Percentiles rank a stretch among this genome's conserved stretches.
Conservation (phyloP, 2,888 invertebrate species). For the Agelastica alni region DNA sequence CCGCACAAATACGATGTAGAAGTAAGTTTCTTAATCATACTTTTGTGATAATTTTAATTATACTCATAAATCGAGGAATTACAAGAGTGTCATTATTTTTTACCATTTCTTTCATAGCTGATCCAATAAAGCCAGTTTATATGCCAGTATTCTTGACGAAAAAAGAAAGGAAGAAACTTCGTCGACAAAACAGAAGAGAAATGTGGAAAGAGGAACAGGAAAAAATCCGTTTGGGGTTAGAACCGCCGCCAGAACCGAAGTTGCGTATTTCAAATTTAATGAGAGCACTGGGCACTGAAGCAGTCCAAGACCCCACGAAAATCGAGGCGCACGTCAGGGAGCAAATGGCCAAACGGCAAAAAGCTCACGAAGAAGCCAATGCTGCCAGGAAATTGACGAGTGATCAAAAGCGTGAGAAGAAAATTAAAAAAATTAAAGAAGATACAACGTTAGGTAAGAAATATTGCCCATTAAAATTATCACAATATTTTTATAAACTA, state of each 20-base stretch:
- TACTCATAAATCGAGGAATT: neutral
- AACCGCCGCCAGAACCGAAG: slow-evolving; percentile 96
- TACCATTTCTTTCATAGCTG: too few species aligned
- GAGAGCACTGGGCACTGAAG: slow-evolving; percentile 96
- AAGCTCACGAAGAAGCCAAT: slow-evolving; percentile 93
- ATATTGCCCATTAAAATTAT: too few species aligned
- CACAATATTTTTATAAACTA: too few species aligned
- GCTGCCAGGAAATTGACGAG: slow-evolving; percentile 90
- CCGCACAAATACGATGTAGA: slow-evolving; percentile 92
- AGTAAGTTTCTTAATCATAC: slow-evolving; percentile 72
- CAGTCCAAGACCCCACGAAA: slow-evolving; percentile 98
- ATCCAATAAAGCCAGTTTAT: slow-evolving; percentile 79
- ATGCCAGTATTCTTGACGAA: slow-evolving; percentile 95
- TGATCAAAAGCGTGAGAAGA: slow-evolving; percentile 94
- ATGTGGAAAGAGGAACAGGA: slow-evolving; percentile 99
- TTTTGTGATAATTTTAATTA: slow-evolving; percentile 7
- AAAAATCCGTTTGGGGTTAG: slow-evolving; percentile 92
- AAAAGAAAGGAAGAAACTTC: slow-evolving; percentile 93
- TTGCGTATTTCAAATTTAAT: slow-evolving; percentile 94
- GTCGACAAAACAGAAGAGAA: slow-evolving; percentile 93
- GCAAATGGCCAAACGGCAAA: slow-evolving; percentile 96
- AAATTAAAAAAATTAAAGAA: slow-evolving; percentile 82
- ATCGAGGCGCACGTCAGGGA: slow-evolving; percentile 97
- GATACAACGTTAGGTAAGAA: slow-evolving; percentile 78
- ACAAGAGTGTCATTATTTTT: too few species aligned